These are phyloP conservation scores for Anthopleura xanthogrammica DNA, from an alignment of 92 coral and sea anemone species.

Conservation along the genomic window DNA sequence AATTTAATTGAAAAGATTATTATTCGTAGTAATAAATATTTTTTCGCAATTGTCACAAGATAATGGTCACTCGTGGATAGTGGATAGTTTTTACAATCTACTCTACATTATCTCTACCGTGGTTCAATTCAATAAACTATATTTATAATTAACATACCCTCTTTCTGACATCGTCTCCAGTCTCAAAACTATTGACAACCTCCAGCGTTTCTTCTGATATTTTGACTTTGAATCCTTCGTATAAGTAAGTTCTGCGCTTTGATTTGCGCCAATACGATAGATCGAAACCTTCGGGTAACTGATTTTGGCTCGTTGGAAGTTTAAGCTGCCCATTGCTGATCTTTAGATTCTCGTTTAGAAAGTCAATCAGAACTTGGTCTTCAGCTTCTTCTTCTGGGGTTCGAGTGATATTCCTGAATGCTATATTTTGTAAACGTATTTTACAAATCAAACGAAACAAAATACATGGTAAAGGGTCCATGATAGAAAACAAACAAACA, in stretches of 20 bases:
- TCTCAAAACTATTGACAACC: not conserved
- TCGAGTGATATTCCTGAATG: not conserved
- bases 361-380: not conserved
- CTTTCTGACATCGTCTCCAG: not conserved
- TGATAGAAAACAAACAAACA: not conserved
- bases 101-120: no score
- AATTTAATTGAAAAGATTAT: no score
- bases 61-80: no score
- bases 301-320: not conserved
- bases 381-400: slow-evolving; percentile 3
- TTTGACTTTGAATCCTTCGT: not conserved
- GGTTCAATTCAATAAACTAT: no score
- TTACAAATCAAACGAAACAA: not conserved
- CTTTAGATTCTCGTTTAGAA: not conserved
- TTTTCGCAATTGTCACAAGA: no score
- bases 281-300: not conserved
- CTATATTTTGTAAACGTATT: not conserved
- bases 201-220: slow-evolving; percentile 2
- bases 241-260: not conserved
- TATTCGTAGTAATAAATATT: no score
- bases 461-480: no score
- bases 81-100: no score
- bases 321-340: not conserved
- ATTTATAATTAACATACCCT: not conserved
- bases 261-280: not conserved